Evolutionary conservation across 2,888 invertebrate genomes (phyloP).

Genomic region (Tetramorium bicarinatum): DNA sequence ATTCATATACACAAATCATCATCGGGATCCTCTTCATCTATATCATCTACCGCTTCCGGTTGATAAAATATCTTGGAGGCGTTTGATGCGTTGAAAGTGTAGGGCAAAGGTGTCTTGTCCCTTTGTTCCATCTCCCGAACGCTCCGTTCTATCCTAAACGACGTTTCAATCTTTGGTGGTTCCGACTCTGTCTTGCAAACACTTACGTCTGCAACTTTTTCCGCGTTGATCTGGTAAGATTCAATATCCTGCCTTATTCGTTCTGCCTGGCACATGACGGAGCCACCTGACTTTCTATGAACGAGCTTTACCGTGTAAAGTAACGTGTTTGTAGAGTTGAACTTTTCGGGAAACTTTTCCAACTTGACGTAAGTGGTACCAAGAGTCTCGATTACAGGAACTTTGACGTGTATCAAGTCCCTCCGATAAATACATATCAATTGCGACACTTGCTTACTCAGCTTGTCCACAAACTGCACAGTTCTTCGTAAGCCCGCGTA

Average conservation of each 20-base stretch:
- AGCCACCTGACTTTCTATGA: constrained; percentile 80
- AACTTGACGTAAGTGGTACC: constrained; percentile 81
- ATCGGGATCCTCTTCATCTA: constrained; percentile 95
- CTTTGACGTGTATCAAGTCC: constrained; percentile 76
- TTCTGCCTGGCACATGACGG: constrained; percentile 76
- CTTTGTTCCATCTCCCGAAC: constrained; percentile 82
- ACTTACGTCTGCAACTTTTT: constrained; percentile 59
- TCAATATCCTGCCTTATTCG: constrained; percentile 76
- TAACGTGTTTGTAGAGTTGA: constrained; percentile 63
- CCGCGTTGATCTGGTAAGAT: constrained; percentile 76
- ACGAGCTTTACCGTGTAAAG: constrained; percentile 74
- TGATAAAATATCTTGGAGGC: constrained; percentile 90
- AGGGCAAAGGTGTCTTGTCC: constrained; percentile 81
- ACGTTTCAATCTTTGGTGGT: constrained; percentile 65
- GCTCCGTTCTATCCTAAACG: constrained; percentile 83
- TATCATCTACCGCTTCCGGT: constrained; percentile 93
- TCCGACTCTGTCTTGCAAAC: constrained; percentile 32
- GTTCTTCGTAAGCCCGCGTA: constrained; percentile 78
- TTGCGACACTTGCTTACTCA: constrained; percentile 76
- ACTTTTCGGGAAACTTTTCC: constrained; percentile 60
- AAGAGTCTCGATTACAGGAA: constrained; percentile 81
- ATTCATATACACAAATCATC: constrained; percentile 92
- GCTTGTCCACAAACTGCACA: constrained; percentile 78
- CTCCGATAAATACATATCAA: constrained; percentile 82
- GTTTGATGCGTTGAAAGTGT: constrained; percentile 71